Percentiles rank a stretch among this genome's conserved stretches.
phyloP scores from a whole-genome alignment of 2,797 vertebrate genomes.

The Rhynchonycteris naso region DNA sequence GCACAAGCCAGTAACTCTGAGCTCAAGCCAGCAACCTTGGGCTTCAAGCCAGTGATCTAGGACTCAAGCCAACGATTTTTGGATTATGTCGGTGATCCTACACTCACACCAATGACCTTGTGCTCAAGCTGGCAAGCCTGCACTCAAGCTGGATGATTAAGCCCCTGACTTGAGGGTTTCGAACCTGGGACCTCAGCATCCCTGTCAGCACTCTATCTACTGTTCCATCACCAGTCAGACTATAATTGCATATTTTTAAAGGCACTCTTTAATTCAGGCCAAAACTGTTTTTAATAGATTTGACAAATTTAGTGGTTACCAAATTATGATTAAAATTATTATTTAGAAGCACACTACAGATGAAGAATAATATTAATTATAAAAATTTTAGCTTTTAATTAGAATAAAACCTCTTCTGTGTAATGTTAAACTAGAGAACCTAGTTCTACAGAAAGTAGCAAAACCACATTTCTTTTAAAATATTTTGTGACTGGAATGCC shows the following conservation, averaged over 20 bases:
- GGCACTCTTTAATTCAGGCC: neutral
- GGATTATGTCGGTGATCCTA: too few species aligned
- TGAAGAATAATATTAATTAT: neutral
- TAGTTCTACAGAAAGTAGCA: neutral
- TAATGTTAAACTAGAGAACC: neutral
- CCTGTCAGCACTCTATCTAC: too few species aligned
- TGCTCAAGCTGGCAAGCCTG: too few species aligned
- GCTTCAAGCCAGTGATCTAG: too few species aligned
- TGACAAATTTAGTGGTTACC: neutral
- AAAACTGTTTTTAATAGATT: neutral
- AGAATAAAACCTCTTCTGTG: neutral
- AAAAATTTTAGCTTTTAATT: neutral
- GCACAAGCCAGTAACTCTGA: too few species aligned
- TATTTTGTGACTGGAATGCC: neutral
- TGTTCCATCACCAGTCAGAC: too few species aligned
- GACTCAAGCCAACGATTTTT: too few species aligned
- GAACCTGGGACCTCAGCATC: too few species aligned
- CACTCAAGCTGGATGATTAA: too few species aligned
- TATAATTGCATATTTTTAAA: neutral
- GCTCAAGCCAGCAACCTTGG: too few species aligned
- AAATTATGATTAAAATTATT: conserved; percentile 23
- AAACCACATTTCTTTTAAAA: neutral
- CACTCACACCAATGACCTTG: too few species aligned
- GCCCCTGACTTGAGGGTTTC: too few species aligned
- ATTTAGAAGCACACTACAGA: neutral